Percentiles rank a stretch among this genome's conserved stretches.
These are phyloP conservation scores for Pseudococcus viburni DNA, from an alignment of 2,888 invertebrate species.

Conservation along the genomic window DNA sequence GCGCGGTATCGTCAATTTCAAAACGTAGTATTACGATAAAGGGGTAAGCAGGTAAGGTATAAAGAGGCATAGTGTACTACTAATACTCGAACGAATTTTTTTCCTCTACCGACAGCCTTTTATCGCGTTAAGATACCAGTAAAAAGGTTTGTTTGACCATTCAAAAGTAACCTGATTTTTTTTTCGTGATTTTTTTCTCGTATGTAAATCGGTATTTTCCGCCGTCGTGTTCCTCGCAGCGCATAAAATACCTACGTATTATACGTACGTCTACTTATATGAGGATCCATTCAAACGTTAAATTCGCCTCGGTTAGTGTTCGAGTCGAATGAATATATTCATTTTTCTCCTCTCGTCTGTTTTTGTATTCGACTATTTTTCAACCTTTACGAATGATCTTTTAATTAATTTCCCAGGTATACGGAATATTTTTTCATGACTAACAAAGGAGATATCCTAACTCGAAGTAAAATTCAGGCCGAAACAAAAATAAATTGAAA, in stretches of 20 bases:
- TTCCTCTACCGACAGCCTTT: neutral
- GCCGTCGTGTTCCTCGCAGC: neutral
- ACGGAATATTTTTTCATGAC: no score
- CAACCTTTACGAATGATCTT: no score
- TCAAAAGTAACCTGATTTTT: conserved; percentile 32
- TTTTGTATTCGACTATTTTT: no score
- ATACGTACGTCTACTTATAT: neutral
- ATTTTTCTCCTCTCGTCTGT: neutral
- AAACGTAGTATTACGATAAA: neutral
- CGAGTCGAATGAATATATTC: conserved; percentile 7
- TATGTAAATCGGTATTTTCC: conserved; percentile 27
- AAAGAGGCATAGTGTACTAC: neutral
- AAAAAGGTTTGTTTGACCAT: conserved; percentile 44
- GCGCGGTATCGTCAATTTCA: neutral
- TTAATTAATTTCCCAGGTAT: no score
- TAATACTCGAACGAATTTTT: conserved; percentile 15
- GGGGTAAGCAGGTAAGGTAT: neutral
- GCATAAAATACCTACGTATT: neutral
- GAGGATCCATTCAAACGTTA: neutral
- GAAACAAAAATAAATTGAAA: no score
- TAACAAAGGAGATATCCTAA: no score
- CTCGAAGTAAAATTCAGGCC: no score
- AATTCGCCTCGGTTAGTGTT: neutral
- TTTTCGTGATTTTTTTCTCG: conserved; percentile 6
- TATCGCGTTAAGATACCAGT: conserved; percentile 33